These are phyloP conservation scores for Sparidentex hasta DNA, from an alignment of 2,797 vertebrate genomes.

Conservation along the genomic window DNA sequence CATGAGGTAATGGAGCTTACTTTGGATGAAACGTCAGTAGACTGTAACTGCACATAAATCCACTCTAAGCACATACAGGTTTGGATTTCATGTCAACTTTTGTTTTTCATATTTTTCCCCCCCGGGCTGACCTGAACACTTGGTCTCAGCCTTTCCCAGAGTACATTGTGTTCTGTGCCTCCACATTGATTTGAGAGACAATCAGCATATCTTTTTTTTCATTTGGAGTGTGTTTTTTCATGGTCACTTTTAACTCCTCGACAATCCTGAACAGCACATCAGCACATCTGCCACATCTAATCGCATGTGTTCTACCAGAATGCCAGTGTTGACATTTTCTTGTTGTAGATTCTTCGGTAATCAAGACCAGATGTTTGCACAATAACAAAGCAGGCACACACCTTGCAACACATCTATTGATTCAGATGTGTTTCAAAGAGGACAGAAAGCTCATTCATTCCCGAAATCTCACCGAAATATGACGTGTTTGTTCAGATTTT, in stretches of 20 bases:
- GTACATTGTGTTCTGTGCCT: neutral
- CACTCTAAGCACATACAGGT: neutral
- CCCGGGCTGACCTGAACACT: neutral
- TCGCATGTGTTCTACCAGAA: conserved; percentile 34
- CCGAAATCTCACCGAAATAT: neutral
- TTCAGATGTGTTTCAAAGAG: conserved; percentile 35
- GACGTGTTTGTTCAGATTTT: conserved; percentile 11
- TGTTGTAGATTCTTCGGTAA: conserved; percentile 47
- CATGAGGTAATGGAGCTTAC: conserved; percentile 15
- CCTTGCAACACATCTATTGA: conserved; percentile 30
- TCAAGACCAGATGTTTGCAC: conserved; percentile 63
- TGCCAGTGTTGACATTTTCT: conserved; percentile 52
- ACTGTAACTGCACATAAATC: conserved; percentile 3
- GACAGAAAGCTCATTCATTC: conserved; percentile 8
- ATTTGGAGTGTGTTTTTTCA: neutral
- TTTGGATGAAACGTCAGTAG: conserved; percentile 7
- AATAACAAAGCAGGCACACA: conserved; percentile 24
- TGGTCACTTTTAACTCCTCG: conserved; percentile 16
- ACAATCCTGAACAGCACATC: conserved; percentile 3
- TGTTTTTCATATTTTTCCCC: conserved; percentile 26
- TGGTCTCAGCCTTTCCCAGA: neutral
- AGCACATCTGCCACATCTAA: conserved; percentile 40
- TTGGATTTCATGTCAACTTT: conserved; percentile 5
- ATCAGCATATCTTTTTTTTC: neutral
- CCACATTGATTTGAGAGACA: neutral